Evolutionary conservation across 2,797 vertebrate species (phyloP).

Genomic region (Aotus griseimembra): DNA sequence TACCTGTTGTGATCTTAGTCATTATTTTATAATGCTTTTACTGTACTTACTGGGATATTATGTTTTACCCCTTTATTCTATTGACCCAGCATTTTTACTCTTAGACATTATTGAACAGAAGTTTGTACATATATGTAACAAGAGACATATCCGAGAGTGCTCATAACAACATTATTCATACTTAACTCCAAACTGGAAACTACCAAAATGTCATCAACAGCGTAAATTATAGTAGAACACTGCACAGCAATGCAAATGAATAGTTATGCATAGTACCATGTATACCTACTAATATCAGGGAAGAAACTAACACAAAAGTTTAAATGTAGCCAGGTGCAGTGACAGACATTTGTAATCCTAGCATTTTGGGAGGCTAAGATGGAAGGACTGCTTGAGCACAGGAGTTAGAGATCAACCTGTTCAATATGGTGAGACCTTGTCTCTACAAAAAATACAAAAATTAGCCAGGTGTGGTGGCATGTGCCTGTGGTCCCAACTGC

Average conservation of each 20-base stretch:
- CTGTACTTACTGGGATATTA: not conserved
- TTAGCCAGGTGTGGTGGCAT: not conserved
- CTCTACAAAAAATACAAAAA: not conserved
- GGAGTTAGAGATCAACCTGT: not conserved
- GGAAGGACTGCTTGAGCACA: not conserved
- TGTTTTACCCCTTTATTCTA: not conserved
- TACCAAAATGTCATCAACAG: slow-evolving; percentile 1
- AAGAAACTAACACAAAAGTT: not conserved
- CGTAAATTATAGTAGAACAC: not conserved
- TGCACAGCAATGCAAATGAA: not conserved
- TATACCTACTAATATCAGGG: not conserved
- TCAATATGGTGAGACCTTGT: not conserved
- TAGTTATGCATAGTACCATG: not conserved
- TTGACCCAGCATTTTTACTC: not conserved
- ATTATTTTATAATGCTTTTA: slow-evolving; percentile 7
- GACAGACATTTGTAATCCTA: not conserved
- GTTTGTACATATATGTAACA: not conserved
- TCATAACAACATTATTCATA: not conserved
- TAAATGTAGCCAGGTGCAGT: not conserved
- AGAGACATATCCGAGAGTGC: not conserved
- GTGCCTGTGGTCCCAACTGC: not conserved
- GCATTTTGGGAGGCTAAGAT: not conserved
- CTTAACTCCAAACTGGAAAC: not conserved
- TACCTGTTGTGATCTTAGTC: not conserved
- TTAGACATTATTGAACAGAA: not conserved